Evolutionary conservation across 2,113 vertebrate genomes (phyloP).

Genomic region (Caloenas nicobarica): DNA sequence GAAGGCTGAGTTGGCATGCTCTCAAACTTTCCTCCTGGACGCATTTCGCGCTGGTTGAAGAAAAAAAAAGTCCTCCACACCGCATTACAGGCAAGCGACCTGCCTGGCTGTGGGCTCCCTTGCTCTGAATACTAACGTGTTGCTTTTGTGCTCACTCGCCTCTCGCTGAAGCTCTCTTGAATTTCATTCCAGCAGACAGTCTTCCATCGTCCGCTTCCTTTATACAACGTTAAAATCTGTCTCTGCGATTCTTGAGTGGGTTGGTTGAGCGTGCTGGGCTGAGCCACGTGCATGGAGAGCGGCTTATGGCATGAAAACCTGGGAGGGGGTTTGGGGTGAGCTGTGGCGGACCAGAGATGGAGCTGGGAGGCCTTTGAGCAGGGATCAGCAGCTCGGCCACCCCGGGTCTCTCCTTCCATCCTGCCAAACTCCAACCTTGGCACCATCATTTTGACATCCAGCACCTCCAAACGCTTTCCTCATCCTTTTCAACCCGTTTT

Average conservation of each 20-base stretch:
- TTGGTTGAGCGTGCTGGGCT: not conserved
- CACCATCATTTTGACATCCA: not conserved
- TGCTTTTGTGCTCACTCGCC: not conserved
- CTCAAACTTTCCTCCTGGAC: not conserved
- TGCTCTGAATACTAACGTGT: fast-evolving
- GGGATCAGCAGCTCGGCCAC: not conserved
- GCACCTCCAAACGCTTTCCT: not conserved
- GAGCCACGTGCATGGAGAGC: fast-evolving
- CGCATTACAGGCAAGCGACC: not conserved
- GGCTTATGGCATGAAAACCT: fast-evolving
- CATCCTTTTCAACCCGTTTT: not conserved
- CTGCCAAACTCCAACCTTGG: not conserved
- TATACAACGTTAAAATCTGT: fast-evolving
- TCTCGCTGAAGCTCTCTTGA: not conserved
- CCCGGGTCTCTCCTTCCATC: fast-evolving
- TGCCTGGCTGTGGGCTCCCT: not conserved
- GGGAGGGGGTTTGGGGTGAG: not conserved
- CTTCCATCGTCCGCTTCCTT: not conserved
- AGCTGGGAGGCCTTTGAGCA: fast-evolving
- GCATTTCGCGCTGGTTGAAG: not conserved
- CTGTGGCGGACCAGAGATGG: not conserved
- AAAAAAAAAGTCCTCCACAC: not conserved
- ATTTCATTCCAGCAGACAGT: not conserved
- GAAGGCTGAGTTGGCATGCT: not conserved
- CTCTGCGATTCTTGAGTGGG: not conserved